A percentile compares a stretch with the other conserved stretches of the same genome.
Evolutionary conservation across 2,113 vertebrate species (phyloP).

Genomic region (Acrocephalus kingi): DNA sequence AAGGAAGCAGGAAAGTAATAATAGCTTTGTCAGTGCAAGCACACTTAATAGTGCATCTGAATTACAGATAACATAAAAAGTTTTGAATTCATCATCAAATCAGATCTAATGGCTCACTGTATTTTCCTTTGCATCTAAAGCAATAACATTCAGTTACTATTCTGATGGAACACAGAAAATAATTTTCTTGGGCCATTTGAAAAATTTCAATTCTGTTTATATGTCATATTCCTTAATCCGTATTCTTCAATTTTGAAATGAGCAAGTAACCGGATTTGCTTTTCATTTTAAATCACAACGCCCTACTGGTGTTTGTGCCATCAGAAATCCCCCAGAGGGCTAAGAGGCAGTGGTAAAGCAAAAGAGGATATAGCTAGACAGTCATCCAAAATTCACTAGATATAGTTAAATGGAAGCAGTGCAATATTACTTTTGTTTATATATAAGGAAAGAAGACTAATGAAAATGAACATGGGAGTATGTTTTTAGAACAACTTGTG

Average conservation of each 20-base stretch:
- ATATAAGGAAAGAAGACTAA: not conserved
- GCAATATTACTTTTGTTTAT: not conserved
- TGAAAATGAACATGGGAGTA: not conserved
- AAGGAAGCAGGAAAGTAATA: not conserved
- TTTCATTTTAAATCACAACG: not conserved
- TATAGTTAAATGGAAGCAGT: not conserved
- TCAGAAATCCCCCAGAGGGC: not conserved
- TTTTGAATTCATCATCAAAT: not conserved
- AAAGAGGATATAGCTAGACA: not conserved
- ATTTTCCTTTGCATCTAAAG: not conserved
- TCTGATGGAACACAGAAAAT: not conserved
- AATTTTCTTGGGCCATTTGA: not conserved
- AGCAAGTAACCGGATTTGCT: not conserved
- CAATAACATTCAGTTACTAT: not conserved
- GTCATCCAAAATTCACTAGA: not conserved
- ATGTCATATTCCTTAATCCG: not conserved
- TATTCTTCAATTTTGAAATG: not conserved
- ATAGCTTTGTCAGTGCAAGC: not conserved
- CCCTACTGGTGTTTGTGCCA: not conserved
- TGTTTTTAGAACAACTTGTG: not conserved
- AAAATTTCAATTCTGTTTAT: not conserved
- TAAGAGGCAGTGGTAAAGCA: not conserved
- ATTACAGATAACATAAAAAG: not conserved
- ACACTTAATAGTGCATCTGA: not conserved
- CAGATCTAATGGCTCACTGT: not conserved